Conservation (phyloP, 1,140 invertebrate species). For the Platyscapa corneri region DNA sequence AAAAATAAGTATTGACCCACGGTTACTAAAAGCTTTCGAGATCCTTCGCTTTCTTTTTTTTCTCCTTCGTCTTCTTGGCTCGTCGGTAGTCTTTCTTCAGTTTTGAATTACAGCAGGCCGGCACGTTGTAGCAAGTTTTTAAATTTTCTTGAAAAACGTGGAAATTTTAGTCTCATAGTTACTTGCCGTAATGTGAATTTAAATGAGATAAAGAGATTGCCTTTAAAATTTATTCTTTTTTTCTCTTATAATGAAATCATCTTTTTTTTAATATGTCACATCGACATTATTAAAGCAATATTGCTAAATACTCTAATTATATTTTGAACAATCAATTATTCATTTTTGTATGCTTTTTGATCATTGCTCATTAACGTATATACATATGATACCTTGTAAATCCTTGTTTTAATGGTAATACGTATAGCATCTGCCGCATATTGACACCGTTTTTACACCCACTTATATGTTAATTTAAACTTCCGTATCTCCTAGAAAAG, state of each 20-base stretch:
- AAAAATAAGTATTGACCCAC: slow-evolving; percentile 7
- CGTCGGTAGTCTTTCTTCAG: slow-evolving; percentile 19
- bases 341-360: neutral
- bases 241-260: neutral
- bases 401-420: neutral
- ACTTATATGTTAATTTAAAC: neutral
- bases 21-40: slow-evolving; percentile 2
- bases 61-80: neutral
- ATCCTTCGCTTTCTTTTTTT: neutral
- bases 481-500: neutral
- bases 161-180: neutral
- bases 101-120: slow-evolving; percentile 17
- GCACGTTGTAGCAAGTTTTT: neutral
- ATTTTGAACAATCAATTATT: neutral
- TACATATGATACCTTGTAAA: neutral
- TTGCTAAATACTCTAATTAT: neutral
- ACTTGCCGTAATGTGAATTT: neutral
- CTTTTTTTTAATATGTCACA: neutral
- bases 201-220: neutral
- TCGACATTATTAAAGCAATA: neutral
- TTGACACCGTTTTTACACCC: neutral
- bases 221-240: slow-evolving; percentile 6
- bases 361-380: neutral
- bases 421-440: no score
- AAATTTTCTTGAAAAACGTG: slow-evolving; percentile 20